These are phyloP conservation scores for Sebastes fasciatus DNA, from an alignment of 2,113 vertebrate species.

Conservation along the genomic window DNA sequence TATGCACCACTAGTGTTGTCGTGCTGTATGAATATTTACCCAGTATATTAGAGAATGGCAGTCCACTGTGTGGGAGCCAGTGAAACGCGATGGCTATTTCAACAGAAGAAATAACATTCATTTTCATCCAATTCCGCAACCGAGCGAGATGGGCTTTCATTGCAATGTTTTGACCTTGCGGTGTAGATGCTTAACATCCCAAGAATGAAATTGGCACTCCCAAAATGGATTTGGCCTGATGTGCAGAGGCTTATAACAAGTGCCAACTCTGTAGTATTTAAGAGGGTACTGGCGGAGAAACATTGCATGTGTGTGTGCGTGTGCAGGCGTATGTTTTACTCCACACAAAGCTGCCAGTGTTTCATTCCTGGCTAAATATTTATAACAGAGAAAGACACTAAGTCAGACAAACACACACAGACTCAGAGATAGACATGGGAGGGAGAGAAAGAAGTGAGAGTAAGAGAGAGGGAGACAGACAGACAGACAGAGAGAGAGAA, in stretches of 20 bases:
- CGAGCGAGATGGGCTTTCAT: slow-evolving; percentile 52
- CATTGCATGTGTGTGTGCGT: neutral
- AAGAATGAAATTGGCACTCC: slow-evolving; percentile 76
- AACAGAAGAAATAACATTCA: slow-evolving; percentile 62
- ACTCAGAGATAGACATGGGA: slow-evolving; percentile 9
- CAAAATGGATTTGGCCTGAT: slow-evolving; percentile 78
- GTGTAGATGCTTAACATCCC: slow-evolving; percentile 76
- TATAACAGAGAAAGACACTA: slow-evolving; percentile 61
- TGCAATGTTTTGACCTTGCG: slow-evolving; percentile 76
- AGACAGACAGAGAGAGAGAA: slow-evolving; percentile 37
- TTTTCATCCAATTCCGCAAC: slow-evolving; percentile 62
- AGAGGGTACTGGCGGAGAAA: slow-evolving; percentile 66
- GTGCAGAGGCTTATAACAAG: slow-evolving; percentile 71
- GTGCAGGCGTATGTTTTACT: slow-evolving; percentile 56
- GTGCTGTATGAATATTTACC: slow-evolving; percentile 45
- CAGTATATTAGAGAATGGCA: slow-evolving; percentile 38
- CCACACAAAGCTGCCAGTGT: slow-evolving; percentile 58
- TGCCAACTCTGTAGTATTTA: slow-evolving; percentile 75
- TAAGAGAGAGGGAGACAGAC: slow-evolving; percentile 30
- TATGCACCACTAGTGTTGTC: slow-evolving; percentile 28
- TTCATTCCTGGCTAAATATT: slow-evolving; percentile 70
- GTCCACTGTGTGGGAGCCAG: slow-evolving; percentile 49
- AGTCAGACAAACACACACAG: slow-evolving; percentile 53
- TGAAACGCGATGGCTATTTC: slow-evolving; percentile 59
- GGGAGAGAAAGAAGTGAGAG: slow-evolving; percentile 27